Evolutionary conservation across 30 jellyfish, hydroid and myxozoan genomes (phyloP), one percentile per base, ranked within the genome.

Genomic region (Aurelia aurita): DNA sequence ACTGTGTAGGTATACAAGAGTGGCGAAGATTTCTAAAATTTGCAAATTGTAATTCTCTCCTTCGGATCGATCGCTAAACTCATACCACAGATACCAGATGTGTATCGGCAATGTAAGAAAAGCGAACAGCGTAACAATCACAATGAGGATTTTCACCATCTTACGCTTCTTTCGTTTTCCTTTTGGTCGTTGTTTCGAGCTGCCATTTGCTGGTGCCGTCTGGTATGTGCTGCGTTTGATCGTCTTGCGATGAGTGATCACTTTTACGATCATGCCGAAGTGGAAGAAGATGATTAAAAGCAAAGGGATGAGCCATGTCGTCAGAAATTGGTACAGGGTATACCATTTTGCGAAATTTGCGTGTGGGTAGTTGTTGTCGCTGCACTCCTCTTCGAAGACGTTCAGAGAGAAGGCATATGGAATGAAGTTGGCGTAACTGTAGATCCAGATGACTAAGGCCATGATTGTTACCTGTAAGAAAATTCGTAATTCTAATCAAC

Each of bases 21-120:
- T 58, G 35, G 97, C 97, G 62, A 89, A 89, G 15, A 89, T 73
- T 77, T 89, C 97, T 5, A 83, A 43, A 10, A 83, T 78, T 13
- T 69, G 69, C 74, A 71, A 51, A 28, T 68, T 55, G 74, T 70
- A 70, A n/a, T 27, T 19, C 74, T 51, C 79, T 3, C 73, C 43
- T 23, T 31, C 81, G 23, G 87, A 58, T 51, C 84, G 47, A 43
- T 81, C 90, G 59, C 87, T 73, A 61, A 25, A 89, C 64, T 89
- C 97, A 21, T 89, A 80, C 91, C 91, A 77, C 47, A 89, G 80
- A 23, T 77, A 89, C 97, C 97, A 89, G 65, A 89, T 80, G 19
- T 89, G 89, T 3, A 51, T 29, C 7, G 97, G 97, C 68, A 89
- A 80, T 14, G 97, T 89, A 44, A 79, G 91, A 19, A 80, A 28